phyloP scores from a whole-genome alignment of 1,140 invertebrate genomes.

The Bactericera cockerelli region DNA sequence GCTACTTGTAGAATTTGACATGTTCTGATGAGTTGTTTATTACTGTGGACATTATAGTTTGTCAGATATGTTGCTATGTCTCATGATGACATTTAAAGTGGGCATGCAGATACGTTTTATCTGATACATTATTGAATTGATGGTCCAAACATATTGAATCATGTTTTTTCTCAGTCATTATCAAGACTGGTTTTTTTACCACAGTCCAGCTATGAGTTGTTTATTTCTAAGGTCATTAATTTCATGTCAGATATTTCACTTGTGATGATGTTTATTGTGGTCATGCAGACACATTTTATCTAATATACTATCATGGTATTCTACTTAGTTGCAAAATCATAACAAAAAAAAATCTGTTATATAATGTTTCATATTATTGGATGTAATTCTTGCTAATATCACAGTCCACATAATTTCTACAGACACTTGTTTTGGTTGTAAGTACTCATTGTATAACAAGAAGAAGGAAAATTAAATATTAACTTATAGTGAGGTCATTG shows the following conservation, averaged over 20 bases:
- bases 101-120: background rate
- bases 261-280: background rate
- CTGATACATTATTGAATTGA: background rate
- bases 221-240: background rate
- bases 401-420: no score
- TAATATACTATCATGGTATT: background rate
- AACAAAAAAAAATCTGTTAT: no score
- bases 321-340: no score
- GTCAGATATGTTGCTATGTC: constrained; percentile 3
- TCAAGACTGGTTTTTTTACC: background rate
- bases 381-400: no score
- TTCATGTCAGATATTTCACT: background rate
- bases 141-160: background rate
- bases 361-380: no score
- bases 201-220: constrained; percentile 6
- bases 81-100: background rate
- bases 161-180: no score
- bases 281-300: background rate
- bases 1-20: background rate
- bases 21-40: background rate
- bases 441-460: no score
- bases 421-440: no score
- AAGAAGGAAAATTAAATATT: no score
- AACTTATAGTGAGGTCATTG: no score
- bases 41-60: constrained; percentile 8